phyloP scores from a whole-genome alignment of 1,140 invertebrate species.

The Limonius californicus region DNA sequence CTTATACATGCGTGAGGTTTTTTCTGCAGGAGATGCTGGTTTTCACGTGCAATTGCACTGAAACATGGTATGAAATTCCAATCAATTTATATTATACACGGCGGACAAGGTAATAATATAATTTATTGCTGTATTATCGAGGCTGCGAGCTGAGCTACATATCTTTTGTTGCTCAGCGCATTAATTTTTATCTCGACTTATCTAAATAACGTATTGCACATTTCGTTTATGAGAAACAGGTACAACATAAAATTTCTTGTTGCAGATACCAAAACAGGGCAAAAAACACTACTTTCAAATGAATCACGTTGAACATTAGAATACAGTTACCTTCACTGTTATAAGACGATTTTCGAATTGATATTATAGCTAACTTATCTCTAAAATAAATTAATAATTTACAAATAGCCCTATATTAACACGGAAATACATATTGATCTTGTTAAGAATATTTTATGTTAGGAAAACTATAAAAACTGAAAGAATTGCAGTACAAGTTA shows the following conservation, averaged over 20 bases:
- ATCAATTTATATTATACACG: conserved; percentile 48
- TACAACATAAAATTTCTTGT: neutral
- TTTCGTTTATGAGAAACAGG: conserved; percentile 4
- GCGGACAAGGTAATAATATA: conserved; percentile 49
- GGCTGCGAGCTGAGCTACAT: conserved; percentile 35
- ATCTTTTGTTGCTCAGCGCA: conserved; percentile 37
- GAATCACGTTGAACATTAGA: too few relatives aligned
- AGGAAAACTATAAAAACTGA: too few relatives aligned
- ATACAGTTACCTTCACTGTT: too few relatives aligned
- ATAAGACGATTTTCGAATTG: too few relatives aligned
- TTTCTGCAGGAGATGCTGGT: conserved; percentile 39
- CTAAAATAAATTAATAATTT: too few relatives aligned
- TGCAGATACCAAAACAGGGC: too few relatives aligned
- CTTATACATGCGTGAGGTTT: conserved; percentile 40
- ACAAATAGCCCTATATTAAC: too few relatives aligned
- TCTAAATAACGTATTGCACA: conserved; percentile 34
- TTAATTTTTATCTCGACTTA: conserved; percentile 38
- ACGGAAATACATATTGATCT: too few relatives aligned
- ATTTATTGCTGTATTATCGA: conserved; percentile 47
- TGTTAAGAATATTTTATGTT: too few relatives aligned
- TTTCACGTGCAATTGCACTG: conserved; percentile 43
- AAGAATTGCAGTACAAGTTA: too few relatives aligned
- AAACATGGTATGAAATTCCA: conserved; percentile 47
- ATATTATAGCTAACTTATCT: too few relatives aligned
- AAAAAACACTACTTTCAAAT: too few relatives aligned